Base-by-base conservation (phyloP, 2,888 invertebrate genomes). In the Cerastoderma edule region DNA sequence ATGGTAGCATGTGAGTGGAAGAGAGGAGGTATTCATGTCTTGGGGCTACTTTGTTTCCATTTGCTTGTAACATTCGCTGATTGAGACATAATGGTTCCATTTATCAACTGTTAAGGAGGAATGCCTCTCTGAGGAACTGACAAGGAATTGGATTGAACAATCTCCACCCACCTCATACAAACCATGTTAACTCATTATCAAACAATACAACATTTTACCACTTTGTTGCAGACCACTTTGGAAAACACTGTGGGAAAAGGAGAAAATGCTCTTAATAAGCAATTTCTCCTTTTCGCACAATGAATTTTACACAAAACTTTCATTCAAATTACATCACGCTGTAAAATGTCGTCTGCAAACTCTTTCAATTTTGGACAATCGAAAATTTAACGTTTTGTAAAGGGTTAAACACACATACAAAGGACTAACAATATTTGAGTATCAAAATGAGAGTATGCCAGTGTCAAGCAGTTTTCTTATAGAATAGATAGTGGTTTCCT, bases 11-110 rank as follows among this genome's bases (percentile, higher is more conserved):
- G 46, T 19, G 46, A 46, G 46, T 46, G 46, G 50, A 13, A 50
- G 2, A 50, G 50, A 50, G 50, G 24, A 50, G 50, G 24, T 27
- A 22, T 19, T 60, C 39, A 33, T 35, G 60, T 60, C 60, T 39
- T 8, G 53, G 44, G 68, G 67, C 65, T 66, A 65, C 64, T 78
- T 72, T 54, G 57, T 66, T 74, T 72, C 74, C 56, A 74, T 72
- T 71, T 75, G 28, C 33, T 48, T 44, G 39, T 57, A 65, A 57
- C 33, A 30, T 46, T 60, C 56, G 35, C 72, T 78, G 74, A 74
- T 78, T 68, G 72, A 68, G 72, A 66, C 46, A 56, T 78, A 78
- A 68, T 63, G 64, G 28, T 35, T 50, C 50, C 35, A 69, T 60
- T 69, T 60, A 24, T 39, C 60, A 60, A 13, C 35, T 22, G 60